Conservation (phyloP, 2,888 invertebrate species). For the Platerodrilus igneus region DNA sequence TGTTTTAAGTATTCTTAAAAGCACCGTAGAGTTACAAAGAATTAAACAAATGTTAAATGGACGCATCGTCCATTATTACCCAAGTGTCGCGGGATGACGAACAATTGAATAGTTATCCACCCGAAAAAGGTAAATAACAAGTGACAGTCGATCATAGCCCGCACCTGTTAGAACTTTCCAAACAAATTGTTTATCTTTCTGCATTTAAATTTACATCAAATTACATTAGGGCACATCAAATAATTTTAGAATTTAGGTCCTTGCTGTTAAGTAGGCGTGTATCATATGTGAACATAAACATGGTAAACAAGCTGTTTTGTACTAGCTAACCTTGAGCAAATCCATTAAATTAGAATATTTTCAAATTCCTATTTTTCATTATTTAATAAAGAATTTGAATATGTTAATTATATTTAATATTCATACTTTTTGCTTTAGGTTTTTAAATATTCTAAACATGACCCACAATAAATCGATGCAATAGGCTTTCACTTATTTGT, state of each 20-base stretch:
- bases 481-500: slow-evolving; percentile 22
- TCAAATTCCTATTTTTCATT: too few species aligned
- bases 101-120: slow-evolving; percentile 85
- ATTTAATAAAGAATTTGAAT: too few species aligned
- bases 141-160: slow-evolving; percentile 32
- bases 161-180: slow-evolving; percentile 23
- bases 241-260: slow-evolving; percentile 6
- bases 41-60: slow-evolving; percentile 75
- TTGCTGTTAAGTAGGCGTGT: slow-evolving; percentile 41
- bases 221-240: slow-evolving; percentile 3
- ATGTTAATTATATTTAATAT: too few species aligned
- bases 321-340: slow-evolving; percentile 43
- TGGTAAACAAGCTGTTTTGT: slow-evolving; percentile 35
- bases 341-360: too few species aligned
- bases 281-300: slow-evolving; percentile 35
- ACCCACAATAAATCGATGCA: too few species aligned
- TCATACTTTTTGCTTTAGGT: too few species aligned
- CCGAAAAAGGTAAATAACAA: slow-evolving; percentile 80
- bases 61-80: slow-evolving; percentile 98
- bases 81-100: slow-evolving; percentile 98
- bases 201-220: background rate
- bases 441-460: too few species aligned
- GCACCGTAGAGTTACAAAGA: slow-evolving; percentile 28
- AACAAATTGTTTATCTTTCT: background rate
- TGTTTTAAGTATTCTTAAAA: slow-evolving; percentile 28